Conservation (phyloP, 2,113 vertebrate species). For the Gavia stellata region DNA sequence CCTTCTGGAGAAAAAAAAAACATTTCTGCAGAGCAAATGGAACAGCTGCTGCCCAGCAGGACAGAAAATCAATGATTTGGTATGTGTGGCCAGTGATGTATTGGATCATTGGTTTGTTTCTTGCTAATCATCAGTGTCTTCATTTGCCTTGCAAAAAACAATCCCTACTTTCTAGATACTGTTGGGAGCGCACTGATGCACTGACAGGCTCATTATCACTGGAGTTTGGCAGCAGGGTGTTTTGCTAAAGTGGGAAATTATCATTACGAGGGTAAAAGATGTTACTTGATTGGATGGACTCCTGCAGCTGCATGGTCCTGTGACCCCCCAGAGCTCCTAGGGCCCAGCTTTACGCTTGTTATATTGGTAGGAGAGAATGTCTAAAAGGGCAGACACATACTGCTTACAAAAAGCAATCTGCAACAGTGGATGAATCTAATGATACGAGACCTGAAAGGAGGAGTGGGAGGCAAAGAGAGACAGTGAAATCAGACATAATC, state of each 20-base stretch:
- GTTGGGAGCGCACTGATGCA: constrained; percentile 23
- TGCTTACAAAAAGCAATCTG: not conserved
- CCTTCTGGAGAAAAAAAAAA: not conserved
- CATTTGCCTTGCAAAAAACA: constrained; percentile 63
- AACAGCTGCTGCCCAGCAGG: constrained; percentile 65
- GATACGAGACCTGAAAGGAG: not conserved
- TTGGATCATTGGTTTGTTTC: constrained; percentile 55
- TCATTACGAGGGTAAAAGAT: constrained; percentile 56
- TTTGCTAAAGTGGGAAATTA: constrained; percentile 62
- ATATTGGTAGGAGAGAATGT: not conserved
- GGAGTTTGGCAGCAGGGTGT: constrained; percentile 62
- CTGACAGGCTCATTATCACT: constrained; percentile 57
- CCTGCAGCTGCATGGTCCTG: constrained; percentile 54
- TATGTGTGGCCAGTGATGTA: constrained; percentile 41
- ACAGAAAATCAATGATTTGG: constrained; percentile 33
- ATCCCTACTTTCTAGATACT: constrained; percentile 35
- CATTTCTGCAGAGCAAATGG: constrained; percentile 15
- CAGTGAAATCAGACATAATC: not conserved
- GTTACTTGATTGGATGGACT: constrained; percentile 61
- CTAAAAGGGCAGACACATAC: not conserved
- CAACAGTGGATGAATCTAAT: not conserved
- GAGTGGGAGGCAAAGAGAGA: not conserved
- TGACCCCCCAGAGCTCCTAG: not conserved
- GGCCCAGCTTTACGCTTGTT: not conserved
- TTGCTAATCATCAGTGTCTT: constrained; percentile 58